Conservation (phyloP, 2,888 invertebrate genomes). For the Hesperia comma region DNA sequence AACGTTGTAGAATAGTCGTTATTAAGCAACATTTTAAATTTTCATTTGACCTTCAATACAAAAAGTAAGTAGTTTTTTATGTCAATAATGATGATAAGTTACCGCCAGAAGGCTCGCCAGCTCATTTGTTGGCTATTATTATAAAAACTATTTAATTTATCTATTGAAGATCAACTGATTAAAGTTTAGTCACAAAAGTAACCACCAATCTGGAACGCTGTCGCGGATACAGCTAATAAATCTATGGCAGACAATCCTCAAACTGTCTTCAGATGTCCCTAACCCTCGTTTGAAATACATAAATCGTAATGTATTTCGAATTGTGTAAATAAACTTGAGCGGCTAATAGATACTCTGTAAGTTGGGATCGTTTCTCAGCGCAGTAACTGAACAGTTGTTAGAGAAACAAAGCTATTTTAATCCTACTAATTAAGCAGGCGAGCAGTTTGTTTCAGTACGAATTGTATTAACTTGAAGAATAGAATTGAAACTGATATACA, state of each 20-base stretch:
- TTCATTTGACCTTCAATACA: no score
- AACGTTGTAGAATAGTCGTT: no score
- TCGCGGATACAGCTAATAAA: neutral
- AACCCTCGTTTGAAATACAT: conserved; percentile 11
- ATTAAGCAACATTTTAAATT: no score
- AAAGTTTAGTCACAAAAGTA: no score
- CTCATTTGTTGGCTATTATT: no score
- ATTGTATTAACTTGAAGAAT: conserved; percentile 29
- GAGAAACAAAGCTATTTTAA: conserved; percentile 33
- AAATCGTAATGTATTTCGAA: conserved; percentile 17
- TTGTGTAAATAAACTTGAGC: conserved; percentile 22
- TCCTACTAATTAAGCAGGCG: conserved; percentile 30
- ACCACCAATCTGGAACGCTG: no score
- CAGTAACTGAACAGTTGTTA: conserved; percentile 33
- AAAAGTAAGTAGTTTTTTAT: no score
- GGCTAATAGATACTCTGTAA: conserved; percentile 20
- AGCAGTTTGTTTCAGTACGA: conserved; percentile 22
- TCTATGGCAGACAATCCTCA: neutral
- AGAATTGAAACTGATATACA: conserved; percentile 16
- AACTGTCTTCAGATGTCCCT: neutral
- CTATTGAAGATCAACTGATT: no score
- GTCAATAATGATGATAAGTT: no score
- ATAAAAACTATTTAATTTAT: no score
- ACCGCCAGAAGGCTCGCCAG: no score
- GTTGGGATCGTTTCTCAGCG: conserved; percentile 30